These are phyloP conservation scores for Hypocryptadius cinnamomeus DNA, from an alignment of 2,113 vertebrate species.

Conservation along the genomic window DNA sequence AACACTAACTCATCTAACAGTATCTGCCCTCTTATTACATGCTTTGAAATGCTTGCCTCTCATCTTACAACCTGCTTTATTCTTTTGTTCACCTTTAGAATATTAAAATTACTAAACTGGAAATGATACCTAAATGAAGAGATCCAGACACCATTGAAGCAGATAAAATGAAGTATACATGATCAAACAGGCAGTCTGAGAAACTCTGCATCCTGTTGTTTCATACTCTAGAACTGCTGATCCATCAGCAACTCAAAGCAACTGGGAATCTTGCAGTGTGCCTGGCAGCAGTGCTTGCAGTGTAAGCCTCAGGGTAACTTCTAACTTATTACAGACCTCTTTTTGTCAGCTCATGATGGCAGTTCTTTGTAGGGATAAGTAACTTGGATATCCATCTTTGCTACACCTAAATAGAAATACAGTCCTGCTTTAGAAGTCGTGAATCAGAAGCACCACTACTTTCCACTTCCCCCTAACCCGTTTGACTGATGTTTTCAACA, in stretches of 20 bases:
- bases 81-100: neutral
- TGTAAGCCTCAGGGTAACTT: neutral
- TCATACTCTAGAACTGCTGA: neutral
- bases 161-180: neutral
- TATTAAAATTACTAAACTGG: neutral
- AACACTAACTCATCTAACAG: neutral
- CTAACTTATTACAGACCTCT: neutral
- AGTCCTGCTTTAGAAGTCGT: neutral
- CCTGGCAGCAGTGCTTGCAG: neutral
- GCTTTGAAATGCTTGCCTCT: conserved; percentile 14
- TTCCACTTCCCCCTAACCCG: neutral
- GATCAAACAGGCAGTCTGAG: neutral
- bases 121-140: neutral
- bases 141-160: neutral
- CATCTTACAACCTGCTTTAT: neutral
- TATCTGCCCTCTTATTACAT: neutral
- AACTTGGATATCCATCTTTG: neutral
- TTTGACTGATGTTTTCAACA: neutral
- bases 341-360: neutral
- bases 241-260: neutral
- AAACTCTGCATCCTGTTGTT: neutral
- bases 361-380: neutral
- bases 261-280: neutral
- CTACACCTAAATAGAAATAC: neutral
- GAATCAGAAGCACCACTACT: neutral